Conservation (phyloP, 2,888 invertebrate genomes). For the Leptopilina syphax region DNA sequence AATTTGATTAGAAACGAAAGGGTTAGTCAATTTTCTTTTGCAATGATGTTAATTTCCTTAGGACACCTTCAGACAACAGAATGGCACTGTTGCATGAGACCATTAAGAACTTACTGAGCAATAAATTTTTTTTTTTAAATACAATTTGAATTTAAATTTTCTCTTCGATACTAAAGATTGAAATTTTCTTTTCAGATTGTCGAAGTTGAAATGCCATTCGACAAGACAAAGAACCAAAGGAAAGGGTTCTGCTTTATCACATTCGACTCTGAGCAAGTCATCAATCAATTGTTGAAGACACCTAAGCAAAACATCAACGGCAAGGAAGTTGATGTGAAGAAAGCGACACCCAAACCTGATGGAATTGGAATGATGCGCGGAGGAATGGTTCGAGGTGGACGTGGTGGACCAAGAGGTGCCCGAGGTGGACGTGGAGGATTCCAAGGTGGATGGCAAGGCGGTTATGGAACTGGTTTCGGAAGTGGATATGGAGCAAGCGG, state of each 20-base stretch:
- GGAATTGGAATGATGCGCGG: constrained; percentile 82
- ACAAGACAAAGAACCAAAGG: constrained; percentile 97
- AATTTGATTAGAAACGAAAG: no score
- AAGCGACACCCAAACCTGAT: constrained; percentile 94
- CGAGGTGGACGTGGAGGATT: constrained; percentile 81
- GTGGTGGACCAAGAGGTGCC: constrained; percentile 83
- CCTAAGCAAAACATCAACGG: constrained; percentile 95
- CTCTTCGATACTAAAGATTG: background rate
- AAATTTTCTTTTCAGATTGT: constrained; percentile 84
- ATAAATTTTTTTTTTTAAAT: background rate
- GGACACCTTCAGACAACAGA: constrained; percentile 76
- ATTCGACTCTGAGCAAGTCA: constrained; percentile 96
- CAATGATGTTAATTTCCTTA: constrained; percentile 64
- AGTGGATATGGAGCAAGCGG: constrained; percentile 81
- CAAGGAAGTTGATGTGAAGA: constrained; percentile 97
- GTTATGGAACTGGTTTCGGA: constrained; percentile 83
- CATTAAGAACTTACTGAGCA: constrained; percentile 56
- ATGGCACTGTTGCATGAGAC: constrained; percentile 72
- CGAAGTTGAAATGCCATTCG: constrained; percentile 97
- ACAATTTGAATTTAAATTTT: background rate
- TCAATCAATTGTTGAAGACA: constrained; percentile 92
- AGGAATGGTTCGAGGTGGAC: constrained; percentile 81
- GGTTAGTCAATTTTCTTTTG: background rate
- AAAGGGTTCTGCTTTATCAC: constrained; percentile 99
- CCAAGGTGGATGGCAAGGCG: constrained; percentile 81